phyloP scores from a whole-genome alignment of 2,797 vertebrate species.

The Enteromius trimaculatus region DNA sequence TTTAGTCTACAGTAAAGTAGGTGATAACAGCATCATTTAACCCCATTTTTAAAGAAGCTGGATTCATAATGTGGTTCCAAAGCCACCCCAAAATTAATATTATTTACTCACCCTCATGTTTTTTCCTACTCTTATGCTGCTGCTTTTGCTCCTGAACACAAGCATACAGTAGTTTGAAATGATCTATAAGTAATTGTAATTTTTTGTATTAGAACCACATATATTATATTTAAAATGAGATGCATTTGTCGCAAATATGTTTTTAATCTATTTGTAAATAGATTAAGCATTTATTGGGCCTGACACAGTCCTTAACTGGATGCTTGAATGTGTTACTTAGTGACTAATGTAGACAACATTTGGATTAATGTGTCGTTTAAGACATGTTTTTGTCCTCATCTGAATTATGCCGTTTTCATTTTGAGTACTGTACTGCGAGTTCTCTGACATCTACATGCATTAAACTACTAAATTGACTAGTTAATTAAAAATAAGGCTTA shows the following conservation, averaged over 20 bases:
- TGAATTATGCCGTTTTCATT: background rate
- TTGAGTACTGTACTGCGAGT: background rate
- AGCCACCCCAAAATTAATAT: background rate
- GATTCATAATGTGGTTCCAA: conserved; percentile 6
- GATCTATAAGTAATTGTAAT: background rate
- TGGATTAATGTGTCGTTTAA: background rate
- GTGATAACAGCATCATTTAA: conserved; percentile 41
- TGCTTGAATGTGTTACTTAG: no score
- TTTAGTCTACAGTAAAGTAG: conserved; percentile 41
- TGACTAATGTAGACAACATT: background rate
- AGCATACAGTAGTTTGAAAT: no score
- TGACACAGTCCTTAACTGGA: no score
- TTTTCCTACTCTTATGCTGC: background rate
- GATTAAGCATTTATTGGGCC: no score
- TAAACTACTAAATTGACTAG: background rate
- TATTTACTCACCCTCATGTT: background rate
- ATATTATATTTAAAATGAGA: background rate
- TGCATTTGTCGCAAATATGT: no score
- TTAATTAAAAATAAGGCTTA: conserved; percentile 9
- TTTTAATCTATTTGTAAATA: no score
- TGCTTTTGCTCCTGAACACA: background rate
- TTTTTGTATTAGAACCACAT: background rate
- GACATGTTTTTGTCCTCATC: background rate
- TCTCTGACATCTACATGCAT: background rate
- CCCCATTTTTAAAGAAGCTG: conserved; percentile 27